Base-by-base conservation (phyloP, 2,113 vertebrate species). In the Pelobates fuscus region DNA sequence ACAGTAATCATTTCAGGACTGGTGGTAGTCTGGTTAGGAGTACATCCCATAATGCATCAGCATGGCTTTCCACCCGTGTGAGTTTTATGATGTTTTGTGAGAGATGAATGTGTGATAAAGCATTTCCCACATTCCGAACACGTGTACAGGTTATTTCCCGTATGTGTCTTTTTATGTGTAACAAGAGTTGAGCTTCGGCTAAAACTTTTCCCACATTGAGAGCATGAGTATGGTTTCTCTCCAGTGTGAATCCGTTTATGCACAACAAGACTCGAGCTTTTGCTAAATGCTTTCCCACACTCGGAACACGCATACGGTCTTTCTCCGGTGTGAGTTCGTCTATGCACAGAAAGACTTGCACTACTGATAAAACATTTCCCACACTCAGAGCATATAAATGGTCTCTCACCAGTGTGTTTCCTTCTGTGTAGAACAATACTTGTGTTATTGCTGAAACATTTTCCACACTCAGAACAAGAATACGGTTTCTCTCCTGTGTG, bases 191-290 rank as follows among this genome's bases (percentile, higher is more conserved):
- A 90, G 83, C 94, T 92, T 17, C 92, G 89, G 62, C 91, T 87
- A 26, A 95, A 95, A 83, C 92, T 92, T 83, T 94, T 91, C 72
- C 93, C 93, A 5, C 94, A 95, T 75, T 90, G 90, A 1, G 89
- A 78, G 37, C 83, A 85, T n/a, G 81, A 81, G 87, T 94, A 85
- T 78, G 81, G 75, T 54, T 93, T 94, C 43, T 90, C 89, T 1
- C 83, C 85, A 0, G 83, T 85, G 81, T 86, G 85, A 29, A 82
- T 61, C 2, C 82, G 8, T 78, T 83, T 84, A 64, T 86, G 85
- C 5, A 81, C 23, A 23, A 83, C 82, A 0, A 86, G 80, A 67
- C 85, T 84, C 25, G 85, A 85, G 67, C 81, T 83, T 71, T 82
- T 81, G 2, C 81, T 82, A 15, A 85, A 86, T 64, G 79, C 79